Percentiles rank a stretch among this genome's conserved stretches.
These are phyloP conservation scores for Rattus norvegicus DNA, from an alignment of 2,113 vertebrate species.

Conservation along the genomic window GRCr8 NC_086036.1:58776501-58777000, in stretches of 20 bases:
- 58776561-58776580: background rate
- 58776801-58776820: background rate
- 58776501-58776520: background rate
- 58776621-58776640: background rate
- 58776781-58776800: background rate
- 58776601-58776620: background rate
- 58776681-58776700: rapidly evolving
- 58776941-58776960: background rate
- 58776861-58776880: background rate
- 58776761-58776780: background rate
- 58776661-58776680: background rate
- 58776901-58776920: rapidly evolving
- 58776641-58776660: background rate
- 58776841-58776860: rapidly evolving
- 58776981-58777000: background rate
- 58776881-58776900: rapidly evolving
- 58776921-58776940: no score
- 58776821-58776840: no score
- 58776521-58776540: no score
- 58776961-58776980: background rate
- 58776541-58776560: background rate
- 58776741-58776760: background rate
- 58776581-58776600: background rate
- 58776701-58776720: background rate
- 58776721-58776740: background rate